Evolutionary conservation across 2,888 invertebrate species (phyloP), one percentile per base, ranked within the genome.

Genomic region (Carterocephalus palaemon): DNA sequence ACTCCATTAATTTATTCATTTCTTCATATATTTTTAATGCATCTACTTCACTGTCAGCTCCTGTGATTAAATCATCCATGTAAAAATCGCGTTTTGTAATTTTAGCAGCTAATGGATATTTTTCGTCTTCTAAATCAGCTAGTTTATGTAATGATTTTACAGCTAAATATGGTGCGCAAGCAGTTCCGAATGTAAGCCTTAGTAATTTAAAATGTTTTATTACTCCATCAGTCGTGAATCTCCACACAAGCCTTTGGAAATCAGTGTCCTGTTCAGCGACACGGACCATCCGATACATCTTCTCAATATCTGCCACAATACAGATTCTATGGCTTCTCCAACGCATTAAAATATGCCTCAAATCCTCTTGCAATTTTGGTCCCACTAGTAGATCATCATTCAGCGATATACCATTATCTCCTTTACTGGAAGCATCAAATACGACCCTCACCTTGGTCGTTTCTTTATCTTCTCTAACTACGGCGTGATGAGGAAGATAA

Each of bases 21-120:
- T 59, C 42, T 1, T 53, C 24, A 29, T 50, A 52, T 4, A 58
- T 51, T 1, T 46, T 2, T 6, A 53, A 22, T 2, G 57, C 60
- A 32, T 60, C 50, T 1, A 28, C 7, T 8, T 45, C 36, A 0
- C 51, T 52, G 1, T 55, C 49, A 17, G 47, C 49, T 0, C 56
- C 59, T 0, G 56, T 47, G n/a, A n/a, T n/a, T n/a, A n/a, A n/a
- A n/a, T n/a, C n/a, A n/a, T n/a, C n/a, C n/a, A n/a, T n/a, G n/a
- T n/a, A n/a, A n/a, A n/a, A n/a, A n/a, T n/a, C n/a, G n/a, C n/a
- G n/a, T n/a, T n/a, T n/a, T n/a, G n/a, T 23, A 4, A 23, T 23
- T 23, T 23, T 23, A n/a, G 23, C 4, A 23, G 23, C 23, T 6
- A 23, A 6, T 6, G 23, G 23, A 23, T 7, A 23, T n/a, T 23